Base-by-base conservation (phyloP, 92 coral and sea anemone genomes). In the Desmophyllum pertusum region DNA sequence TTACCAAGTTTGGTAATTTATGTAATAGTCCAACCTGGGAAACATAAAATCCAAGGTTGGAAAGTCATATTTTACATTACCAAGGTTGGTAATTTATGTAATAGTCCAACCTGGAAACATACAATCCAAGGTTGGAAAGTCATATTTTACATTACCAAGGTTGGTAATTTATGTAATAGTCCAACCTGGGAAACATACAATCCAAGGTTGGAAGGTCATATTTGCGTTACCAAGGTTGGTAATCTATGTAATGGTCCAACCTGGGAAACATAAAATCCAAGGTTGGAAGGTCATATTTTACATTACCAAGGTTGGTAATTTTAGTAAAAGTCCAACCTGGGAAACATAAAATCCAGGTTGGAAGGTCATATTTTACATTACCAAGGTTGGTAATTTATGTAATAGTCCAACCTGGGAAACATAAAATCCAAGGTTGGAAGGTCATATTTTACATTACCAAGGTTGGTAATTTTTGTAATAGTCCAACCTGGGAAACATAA, bases 241-340 rank as follows among this genome's bases (percentile, higher is more conserved):
- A n/a, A n/a, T n/a, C n/a, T n/a, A n/a, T 48, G n/a, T 31, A 75
- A 75, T 52, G 18, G 36, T 63, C 84, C 84, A 80, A 80, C 76
- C 46, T 81, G 67, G 85, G 77, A 42, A 17, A 66, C 21, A 64
- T 21, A 10, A 48, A 53, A 46, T 38, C 84, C 84, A 68, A 69
- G 64, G 33, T 67, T 85, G 83, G 89, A 85, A 85, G 89, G 78
- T 68, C 70, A 64, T 73, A 62, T 75, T 66, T 84, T n/a, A 53
- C 37, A 48, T 43, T 78, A 41, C 89, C 84, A 85, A 78, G 15
- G 72, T 85, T 85, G 89, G 89, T 63, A 77, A 84, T 42, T 55
- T 38, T 36, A 9, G 71, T 7, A 23, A 37, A 4, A n/a, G 73
- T 79, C 75, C 84, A 79, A 79, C 84, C 30, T 79, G 10, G 84